Conservation (phyloP, 2,888 invertebrate genomes). For the Parnassius mnemosyne region DNA sequence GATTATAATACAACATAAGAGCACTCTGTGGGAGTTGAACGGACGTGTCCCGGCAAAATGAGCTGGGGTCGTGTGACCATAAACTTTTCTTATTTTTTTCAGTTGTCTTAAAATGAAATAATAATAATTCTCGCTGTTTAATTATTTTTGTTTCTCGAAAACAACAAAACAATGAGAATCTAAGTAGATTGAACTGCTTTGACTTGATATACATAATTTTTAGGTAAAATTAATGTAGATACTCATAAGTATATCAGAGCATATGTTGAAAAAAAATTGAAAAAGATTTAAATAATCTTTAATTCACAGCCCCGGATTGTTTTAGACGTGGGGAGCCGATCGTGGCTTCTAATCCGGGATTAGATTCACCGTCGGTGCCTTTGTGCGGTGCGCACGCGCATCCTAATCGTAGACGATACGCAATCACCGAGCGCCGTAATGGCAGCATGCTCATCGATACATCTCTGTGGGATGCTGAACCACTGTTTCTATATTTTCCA, state of each 20-base stretch:
- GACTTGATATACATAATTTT: too few relatives aligned
- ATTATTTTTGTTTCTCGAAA: too few relatives aligned
- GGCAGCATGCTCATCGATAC: conserved; percentile 31
- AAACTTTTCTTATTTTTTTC: neutral
- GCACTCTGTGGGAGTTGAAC: conserved; percentile 41
- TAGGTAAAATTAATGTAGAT: too few relatives aligned
- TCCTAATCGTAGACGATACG: conserved; percentile 60
- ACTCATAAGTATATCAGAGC: too few relatives aligned
- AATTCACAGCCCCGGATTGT: neutral
- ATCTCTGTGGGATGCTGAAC: conserved; percentile 15
- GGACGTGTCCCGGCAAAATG: conserved; percentile 45
- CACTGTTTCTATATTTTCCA: conserved; percentile 10
- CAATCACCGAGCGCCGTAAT: conserved; percentile 58
- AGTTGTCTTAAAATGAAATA: too few relatives aligned
- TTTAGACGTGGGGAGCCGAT: conserved; percentile 21
- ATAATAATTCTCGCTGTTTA: too few relatives aligned
- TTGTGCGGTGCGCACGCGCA: conserved; percentile 61
- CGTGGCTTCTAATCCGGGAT: conserved; percentile 46
- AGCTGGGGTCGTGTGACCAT: conserved; percentile 32
- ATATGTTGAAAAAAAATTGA: too few relatives aligned
- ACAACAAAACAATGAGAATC: too few relatives aligned
- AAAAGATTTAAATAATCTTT: too few relatives aligned
- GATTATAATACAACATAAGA: conserved; percentile 40
- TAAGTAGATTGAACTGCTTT: too few relatives aligned
- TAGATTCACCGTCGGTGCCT: conserved; percentile 59